These are phyloP conservation scores for Melieria crassipennis DNA, from an alignment of 2,888 invertebrate genomes.

Conservation along the genomic window DNA sequence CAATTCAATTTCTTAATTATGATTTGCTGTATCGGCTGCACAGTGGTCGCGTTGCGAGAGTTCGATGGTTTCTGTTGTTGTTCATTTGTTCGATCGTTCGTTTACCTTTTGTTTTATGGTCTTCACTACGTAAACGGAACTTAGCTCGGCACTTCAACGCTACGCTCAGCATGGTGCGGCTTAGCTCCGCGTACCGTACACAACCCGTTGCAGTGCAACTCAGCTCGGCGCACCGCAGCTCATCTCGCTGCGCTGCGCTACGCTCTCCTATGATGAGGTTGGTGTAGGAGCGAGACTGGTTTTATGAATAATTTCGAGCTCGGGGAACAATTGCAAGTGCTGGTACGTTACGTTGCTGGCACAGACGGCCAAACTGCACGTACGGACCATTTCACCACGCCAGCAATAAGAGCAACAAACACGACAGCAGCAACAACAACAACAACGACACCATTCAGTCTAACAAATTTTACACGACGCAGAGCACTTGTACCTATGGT, in stretches of 20 bases:
- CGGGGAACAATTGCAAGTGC: too few relatives aligned
- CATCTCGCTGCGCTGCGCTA: not conserved
- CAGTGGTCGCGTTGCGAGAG: not conserved
- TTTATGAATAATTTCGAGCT: not conserved
- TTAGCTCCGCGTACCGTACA: not conserved
- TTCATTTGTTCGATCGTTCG: constrained; percentile 12
- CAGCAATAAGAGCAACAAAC: not conserved
- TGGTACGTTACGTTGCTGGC: not conserved
- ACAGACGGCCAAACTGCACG: not conserved
- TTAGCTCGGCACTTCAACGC: not conserved
- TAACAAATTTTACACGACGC: too few relatives aligned
- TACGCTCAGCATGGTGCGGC: not conserved
- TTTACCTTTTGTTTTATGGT: constrained; percentile 33
- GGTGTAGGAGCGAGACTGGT: constrained; percentile 19
- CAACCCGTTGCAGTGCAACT: not conserved
- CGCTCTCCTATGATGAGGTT: constrained; percentile 14
- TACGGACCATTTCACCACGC: not conserved
- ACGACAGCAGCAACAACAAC: not conserved
- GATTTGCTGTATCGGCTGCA: not conserved
- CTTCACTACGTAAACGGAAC: constrained; percentile 13
- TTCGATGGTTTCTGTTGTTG: not conserved
- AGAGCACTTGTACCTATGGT: too few relatives aligned
- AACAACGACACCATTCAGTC: not conserved
- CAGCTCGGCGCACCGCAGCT: not conserved
- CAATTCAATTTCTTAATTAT: too few relatives aligned